Conservation (phyloP, 2,888 invertebrate species). For the Philhelius pedissequus region DNA sequence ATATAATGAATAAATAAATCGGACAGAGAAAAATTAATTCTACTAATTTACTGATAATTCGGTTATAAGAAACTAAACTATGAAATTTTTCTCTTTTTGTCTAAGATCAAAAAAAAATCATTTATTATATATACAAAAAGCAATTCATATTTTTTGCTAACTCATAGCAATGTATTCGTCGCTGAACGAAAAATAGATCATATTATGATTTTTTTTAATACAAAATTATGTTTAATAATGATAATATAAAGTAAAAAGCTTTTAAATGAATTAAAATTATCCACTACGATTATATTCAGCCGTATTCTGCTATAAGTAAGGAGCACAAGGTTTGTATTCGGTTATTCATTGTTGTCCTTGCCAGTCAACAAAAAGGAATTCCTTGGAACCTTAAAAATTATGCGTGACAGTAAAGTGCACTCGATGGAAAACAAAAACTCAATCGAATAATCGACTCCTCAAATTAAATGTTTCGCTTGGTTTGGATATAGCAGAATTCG, state of each 20-base stretch:
- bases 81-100: background rate
- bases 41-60: slow-evolving; percentile 6
- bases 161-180: background rate
- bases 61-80: slow-evolving; percentile 8
- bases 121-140: slow-evolving; percentile 55
- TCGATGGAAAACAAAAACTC: background rate
- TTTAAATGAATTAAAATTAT: background rate
- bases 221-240: background rate
- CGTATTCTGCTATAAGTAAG: background rate
- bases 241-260: background rate
- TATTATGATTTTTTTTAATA: background rate
- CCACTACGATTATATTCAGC: background rate
- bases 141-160: slow-evolving; percentile 12
- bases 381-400: background rate
- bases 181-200: slow-evolving; percentile 20
- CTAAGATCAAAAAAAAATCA: slow-evolving; percentile 6
- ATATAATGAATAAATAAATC: background rate
- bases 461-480: background rate
- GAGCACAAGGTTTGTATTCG: background rate
- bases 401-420: background rate
- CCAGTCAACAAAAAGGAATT: background rate
- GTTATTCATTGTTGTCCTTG: background rate
- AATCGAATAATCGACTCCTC: background rate
- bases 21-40: background rate
- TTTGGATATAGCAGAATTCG: background rate